Evolutionary conservation across 2,113 vertebrate genomes (phyloP).

Genomic region (Panthera leo): DNA sequence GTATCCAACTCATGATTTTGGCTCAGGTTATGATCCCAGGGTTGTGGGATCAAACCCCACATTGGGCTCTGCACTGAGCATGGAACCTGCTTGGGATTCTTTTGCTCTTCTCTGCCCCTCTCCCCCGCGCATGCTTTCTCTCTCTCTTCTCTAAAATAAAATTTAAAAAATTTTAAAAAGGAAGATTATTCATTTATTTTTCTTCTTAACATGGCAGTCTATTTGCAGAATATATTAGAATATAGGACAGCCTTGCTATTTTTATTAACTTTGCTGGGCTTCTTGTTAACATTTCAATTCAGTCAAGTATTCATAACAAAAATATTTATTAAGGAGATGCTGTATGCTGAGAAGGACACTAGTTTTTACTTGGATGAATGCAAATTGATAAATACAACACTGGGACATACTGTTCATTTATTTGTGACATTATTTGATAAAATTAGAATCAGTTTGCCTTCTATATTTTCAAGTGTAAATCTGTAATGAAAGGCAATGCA

Average conservation of each 20-base stretch:
- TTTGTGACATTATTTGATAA: conserved; percentile 48
- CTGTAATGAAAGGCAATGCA: conserved; percentile 25
- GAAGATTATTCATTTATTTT: neutral
- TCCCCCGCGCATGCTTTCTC: too few species aligned
- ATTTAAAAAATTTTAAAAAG: neutral
- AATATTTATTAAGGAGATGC: neutral
- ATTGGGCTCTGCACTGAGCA: too few species aligned
- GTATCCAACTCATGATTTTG: too few species aligned
- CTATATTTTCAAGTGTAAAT: conserved; percentile 27
- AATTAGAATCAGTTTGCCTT: conserved; percentile 58
- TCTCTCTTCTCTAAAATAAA: too few species aligned
- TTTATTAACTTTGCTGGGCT: neutral
- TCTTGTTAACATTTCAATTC: neutral
- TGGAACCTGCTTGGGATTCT: too few species aligned
- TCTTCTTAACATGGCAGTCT: neutral
- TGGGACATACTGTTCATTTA: conserved; percentile 22
- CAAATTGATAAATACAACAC: conserved; percentile 30
- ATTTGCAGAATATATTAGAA: neutral
- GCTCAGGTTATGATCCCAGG: too few species aligned
- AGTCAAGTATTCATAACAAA: conserved; percentile 18
- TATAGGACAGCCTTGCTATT: neutral
- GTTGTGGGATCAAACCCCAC: too few species aligned
- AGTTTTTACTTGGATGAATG: neutral
- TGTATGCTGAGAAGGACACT: neutral
- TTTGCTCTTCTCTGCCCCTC: too few species aligned